A percentile compares a stretch with the other conserved stretches of the same genome.
Evolutionary conservation across 2,888 invertebrate species (phyloP).

Genomic region (Campaea margaritaria): DNA sequence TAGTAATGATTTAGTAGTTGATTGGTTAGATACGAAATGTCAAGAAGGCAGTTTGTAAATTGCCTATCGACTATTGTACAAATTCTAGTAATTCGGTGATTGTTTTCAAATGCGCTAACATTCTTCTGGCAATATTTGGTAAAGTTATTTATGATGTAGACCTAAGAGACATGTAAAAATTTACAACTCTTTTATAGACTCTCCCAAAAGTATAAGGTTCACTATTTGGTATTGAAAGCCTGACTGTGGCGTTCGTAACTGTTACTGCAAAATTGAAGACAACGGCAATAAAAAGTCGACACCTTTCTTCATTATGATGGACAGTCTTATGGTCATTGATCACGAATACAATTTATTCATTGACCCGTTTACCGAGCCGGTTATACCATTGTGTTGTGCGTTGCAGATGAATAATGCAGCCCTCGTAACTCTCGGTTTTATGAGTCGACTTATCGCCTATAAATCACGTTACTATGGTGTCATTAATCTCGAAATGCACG

Average conservation of each 20-base stretch:
- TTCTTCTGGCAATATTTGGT: too few species aligned
- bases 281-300: conserved; percentile 14
- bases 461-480: conserved; percentile 52
- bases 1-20: conserved; percentile 30
- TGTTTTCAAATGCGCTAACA: conserved; percentile 12
- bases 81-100: conserved; percentile 1
- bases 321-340: conserved; percentile 48
- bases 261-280: conserved; percentile 8
- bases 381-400: conserved; percentile 59
- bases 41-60: conserved; percentile 16
- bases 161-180: too few species aligned
- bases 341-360: conserved; percentile 58
- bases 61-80: conserved; percentile 4
- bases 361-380: conserved; percentile 53
- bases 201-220: too few species aligned
- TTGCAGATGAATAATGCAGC: conserved; percentile 67
- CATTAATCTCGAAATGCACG: conserved; percentile 44
- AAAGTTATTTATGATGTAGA: too few species aligned
- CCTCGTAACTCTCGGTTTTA: conserved; percentile 62
- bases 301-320: conserved; percentile 33
- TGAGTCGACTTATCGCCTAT: conserved; percentile 54
- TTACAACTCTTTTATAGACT: too few species aligned
- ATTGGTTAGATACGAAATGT: conserved; percentile 23
- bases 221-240: too few species aligned
- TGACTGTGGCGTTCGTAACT: conserved; percentile 1